Base-by-base conservation (phyloP, 2,797 vertebrate genomes). In the Anniella stebbinsi region DNA sequence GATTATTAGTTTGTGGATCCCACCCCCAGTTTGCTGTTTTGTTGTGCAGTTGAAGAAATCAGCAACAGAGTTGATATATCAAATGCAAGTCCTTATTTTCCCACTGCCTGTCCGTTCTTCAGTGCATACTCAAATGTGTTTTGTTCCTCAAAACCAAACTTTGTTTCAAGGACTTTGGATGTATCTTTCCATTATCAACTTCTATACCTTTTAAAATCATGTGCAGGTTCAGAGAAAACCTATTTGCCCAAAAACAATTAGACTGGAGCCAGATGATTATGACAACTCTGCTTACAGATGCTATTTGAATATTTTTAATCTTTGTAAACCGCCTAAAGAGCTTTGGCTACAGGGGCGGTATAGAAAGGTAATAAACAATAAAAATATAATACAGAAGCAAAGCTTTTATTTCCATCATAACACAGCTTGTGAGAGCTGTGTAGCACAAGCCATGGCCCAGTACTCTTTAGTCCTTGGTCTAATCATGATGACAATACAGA, bases 91-190 rank as follows among this genome's bases (percentile, higher is more conserved):
- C 82, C 2, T 90, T 92, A 84, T 84, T 95, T 94, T 12, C n/a
- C 17, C 8, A 85, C 86, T 89, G 91, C 33, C 87, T 90, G 86
- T 69, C 83, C 83, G 81, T 93, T 48, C 33, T 92, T 95, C 33
- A 48, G 89, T 91, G 95, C 95, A 94, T 93, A 96, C 94, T 94
- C 93, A 94, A 94, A 93, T 57, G 89, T 92, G 89, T 85, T 88
- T 94, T 95, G 95, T 96, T 96, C 95, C 94, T 94, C 90, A 72
- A 70, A 80, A 85, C 12, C 87, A 87, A 93, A 92, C 87, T 89
- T 83, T 28, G 89, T 0, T 83, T 91, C 77, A 88, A 90, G 88
- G 92, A 85, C 87, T 83, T 94, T 41, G 77, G 89, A 13, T 70
- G 82, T 33, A 45, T 78, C 91, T n/a, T 80, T 48, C 78, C 70